Percentiles rank a stretch among this genome's conserved stretches.
Evolutionary conservation across 2,888 invertebrate genomes (phyloP).

Genomic region (Leptinotarsa rubiginosa): DNA sequence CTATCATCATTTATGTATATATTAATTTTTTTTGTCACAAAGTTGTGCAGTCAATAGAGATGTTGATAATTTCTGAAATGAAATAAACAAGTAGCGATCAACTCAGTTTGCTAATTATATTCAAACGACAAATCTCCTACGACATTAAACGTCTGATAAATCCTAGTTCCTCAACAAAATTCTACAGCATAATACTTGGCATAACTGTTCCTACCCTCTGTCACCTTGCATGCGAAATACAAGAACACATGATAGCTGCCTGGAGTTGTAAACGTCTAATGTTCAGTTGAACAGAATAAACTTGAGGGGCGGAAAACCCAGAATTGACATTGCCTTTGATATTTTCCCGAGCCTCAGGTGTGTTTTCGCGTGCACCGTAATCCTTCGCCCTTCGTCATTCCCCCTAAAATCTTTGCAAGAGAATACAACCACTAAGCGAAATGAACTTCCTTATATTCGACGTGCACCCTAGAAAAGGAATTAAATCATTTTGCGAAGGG

Average conservation of each 20-base stretch:
- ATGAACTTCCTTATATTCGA: slow-evolving; percentile 37
- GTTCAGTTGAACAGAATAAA: background rate
- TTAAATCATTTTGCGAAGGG: slow-evolving; percentile 40
- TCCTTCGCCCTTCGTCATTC: background rate
- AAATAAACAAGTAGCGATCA: too few relatives aligned
- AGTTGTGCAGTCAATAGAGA: too few relatives aligned
- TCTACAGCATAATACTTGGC: too few relatives aligned
- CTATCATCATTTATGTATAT: too few relatives aligned
- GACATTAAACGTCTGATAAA: too few relatives aligned
- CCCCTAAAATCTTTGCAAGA: slow-evolving; percentile 30
- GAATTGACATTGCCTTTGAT: slow-evolving; percentile 6
- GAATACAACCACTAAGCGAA: slow-evolving; percentile 39
- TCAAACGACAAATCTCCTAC: too few relatives aligned
- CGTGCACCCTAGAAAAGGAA: slow-evolving; percentile 33
- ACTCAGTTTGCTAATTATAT: too few relatives aligned
- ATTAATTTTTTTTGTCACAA: too few relatives aligned
- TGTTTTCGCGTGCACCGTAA: slow-evolving; percentile 14
- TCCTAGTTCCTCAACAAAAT: too few relatives aligned
- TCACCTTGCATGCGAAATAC: background rate
- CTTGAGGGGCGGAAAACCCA: background rate
- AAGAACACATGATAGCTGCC: background rate
- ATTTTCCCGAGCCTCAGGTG: slow-evolving; percentile 16
- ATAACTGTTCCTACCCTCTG: background rate
- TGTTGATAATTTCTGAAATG: too few relatives aligned
- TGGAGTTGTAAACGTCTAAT: background rate